Conservation (phyloP, 1,140 invertebrate genomes). For the Sipha flava region DNA sequence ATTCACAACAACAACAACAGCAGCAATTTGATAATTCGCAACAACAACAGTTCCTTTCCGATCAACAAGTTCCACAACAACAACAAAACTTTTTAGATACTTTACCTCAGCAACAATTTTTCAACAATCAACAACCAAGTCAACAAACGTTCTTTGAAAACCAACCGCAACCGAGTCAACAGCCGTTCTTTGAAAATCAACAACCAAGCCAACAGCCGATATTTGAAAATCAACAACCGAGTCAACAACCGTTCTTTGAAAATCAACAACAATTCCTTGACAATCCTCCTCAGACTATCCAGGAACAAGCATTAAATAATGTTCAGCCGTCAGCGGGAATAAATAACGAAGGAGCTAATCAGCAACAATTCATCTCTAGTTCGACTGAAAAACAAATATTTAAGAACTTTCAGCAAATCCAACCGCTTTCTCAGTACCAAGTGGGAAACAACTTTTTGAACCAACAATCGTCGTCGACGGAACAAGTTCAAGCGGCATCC, state of each 20-base stretch:
- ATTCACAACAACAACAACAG: background rate
- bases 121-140: background rate
- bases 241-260: background rate
- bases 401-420: slow-evolving; percentile 21
- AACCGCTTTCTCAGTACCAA: slow-evolving; percentile 32
- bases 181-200: background rate
- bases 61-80: background rate
- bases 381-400: slow-evolving; percentile 9
- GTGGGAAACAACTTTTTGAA: background rate
- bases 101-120: background rate
- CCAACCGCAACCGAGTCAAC: background rate
- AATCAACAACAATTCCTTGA: slow-evolving; percentile 8
- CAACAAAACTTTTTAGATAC: background rate
- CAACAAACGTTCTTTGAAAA: background rate
- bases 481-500: background rate
- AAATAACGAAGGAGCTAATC: background rate
- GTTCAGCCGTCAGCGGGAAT: background rate
- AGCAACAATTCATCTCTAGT: slow-evolving; percentile 5
- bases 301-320: background rate
- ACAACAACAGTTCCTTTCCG: background rate
- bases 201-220: background rate
- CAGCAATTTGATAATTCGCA: background rate
- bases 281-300: background rate
- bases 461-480: background rate
- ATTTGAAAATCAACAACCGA: no score